Conservation (phyloP, 1,140 invertebrate genomes). For the Aporrectodea caliginosa region DNA sequence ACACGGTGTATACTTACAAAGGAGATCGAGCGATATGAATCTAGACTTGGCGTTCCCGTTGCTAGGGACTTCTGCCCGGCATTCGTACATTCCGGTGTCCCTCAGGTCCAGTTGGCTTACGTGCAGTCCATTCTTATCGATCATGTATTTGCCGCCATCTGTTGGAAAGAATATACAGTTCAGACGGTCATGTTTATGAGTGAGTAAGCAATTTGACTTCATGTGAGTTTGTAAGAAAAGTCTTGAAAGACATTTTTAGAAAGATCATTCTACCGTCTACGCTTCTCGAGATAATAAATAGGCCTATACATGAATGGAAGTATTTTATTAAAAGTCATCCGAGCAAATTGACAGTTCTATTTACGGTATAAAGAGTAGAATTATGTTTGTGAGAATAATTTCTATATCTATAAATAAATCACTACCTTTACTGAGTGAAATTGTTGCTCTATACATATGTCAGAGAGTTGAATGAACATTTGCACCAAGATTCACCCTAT, state of each 20-base stretch:
- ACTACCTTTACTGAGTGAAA: no score
- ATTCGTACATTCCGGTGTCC: conserved; percentile 26
- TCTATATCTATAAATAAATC: no score
- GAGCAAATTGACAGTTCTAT: no score
- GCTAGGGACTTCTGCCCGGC: conserved; percentile 18
- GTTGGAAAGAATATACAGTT: neutral
- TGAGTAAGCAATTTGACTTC: no score
- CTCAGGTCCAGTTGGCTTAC: neutral
- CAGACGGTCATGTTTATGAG: no score
- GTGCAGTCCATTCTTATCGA: neutral
- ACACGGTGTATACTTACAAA: conserved; percentile 17
- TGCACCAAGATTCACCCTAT: no score
- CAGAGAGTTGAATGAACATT: no score
- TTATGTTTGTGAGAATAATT: no score
- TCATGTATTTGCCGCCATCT: neutral
- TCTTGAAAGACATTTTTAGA: no score
- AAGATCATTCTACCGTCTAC: neutral
- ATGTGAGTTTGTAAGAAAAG: no score
- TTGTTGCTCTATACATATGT: no score
- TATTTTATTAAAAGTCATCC: neutral
- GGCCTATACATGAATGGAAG: neutral
- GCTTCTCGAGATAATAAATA: neutral
- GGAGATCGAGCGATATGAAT: conserved; percentile 24
- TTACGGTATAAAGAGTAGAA: no score
- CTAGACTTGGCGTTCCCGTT: conserved; percentile 22